phyloP scores from a whole-genome alignment of 2,113 vertebrate genomes.

The Eolophus roseicapilla region DNA sequence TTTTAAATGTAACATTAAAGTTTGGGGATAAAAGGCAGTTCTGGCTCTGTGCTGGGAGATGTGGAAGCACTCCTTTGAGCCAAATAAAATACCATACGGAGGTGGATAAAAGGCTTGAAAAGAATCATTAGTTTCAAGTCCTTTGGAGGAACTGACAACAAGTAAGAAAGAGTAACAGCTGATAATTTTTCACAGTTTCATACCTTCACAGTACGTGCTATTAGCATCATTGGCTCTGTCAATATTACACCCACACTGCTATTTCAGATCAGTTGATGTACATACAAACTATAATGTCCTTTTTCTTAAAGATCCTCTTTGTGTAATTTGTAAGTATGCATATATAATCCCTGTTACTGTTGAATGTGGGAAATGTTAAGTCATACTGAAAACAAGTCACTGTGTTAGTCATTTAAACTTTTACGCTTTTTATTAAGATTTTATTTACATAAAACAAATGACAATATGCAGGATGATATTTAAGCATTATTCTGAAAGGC shows the following conservation, averaged over 20 bases:
- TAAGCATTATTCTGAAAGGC: slow-evolving; percentile 28
- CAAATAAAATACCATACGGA: neutral
- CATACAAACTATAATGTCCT: neutral
- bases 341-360: neutral
- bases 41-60: neutral
- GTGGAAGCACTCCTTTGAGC: neutral
- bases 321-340: slow-evolving; percentile 14
- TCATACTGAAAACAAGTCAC: slow-evolving; percentile 48
- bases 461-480: slow-evolving; percentile 37
- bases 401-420: slow-evolving; percentile 59
- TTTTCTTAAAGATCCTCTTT: slow-evolving; percentile 41
- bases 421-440: slow-evolving; percentile 60
- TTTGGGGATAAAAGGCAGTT: neutral
- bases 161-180: slow-evolving; percentile 20
- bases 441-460: slow-evolving; percentile 67
- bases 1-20: neutral
- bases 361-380: slow-evolving; percentile 19
- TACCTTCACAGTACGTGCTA: slow-evolving; percentile 15
- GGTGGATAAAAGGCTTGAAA: slow-evolving; percentile 1
- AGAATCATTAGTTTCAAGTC: neutral
- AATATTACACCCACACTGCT: slow-evolving; percentile 16
- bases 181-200: slow-evolving; percentile 36
- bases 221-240: slow-evolving; percentile 20
- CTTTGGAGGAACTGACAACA: neutral
- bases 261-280: slow-evolving; percentile 22